These are phyloP conservation scores for Sminthurinus aureus DNA, from an alignment of 2,888 invertebrate species.

Conservation along the genomic window DNA sequence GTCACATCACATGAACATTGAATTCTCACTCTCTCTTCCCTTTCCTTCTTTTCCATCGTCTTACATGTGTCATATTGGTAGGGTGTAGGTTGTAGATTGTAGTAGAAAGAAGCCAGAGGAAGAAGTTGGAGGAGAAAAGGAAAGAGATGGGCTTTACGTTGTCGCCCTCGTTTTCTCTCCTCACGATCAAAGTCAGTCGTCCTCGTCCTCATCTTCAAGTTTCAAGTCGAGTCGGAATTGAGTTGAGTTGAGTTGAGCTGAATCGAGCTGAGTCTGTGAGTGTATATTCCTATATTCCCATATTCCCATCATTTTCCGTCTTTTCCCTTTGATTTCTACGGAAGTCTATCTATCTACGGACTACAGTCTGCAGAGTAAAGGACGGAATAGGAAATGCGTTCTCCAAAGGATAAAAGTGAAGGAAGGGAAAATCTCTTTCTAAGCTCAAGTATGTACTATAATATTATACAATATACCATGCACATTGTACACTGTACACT, in stretches of 20 bases:
- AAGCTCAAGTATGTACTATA: neutral
- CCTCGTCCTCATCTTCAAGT: no score
- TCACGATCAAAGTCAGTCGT: neutral
- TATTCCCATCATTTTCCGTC: neutral
- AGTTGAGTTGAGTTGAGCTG: no score
- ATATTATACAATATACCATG: neutral
- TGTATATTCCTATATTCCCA: neutral
- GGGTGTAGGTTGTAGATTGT: no score
- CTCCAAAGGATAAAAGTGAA: conserved; percentile 18
- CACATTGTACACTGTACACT: neutral
- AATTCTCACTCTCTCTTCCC: no score
- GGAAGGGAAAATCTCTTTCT: conserved; percentile 26
- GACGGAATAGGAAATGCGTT: neutral
- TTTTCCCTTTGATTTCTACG: neutral
- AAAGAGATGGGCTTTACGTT: neutral
- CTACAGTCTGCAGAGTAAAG: neutral
- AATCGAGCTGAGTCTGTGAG: neutral
- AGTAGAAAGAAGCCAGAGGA: no score
- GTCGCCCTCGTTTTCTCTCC: neutral
- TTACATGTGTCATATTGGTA: no score
- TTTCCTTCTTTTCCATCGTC: no score
- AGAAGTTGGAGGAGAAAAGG: no score
- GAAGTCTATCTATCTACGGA: neutral
- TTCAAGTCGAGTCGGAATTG: no score
- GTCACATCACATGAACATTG: no score